A percentile compares a stretch with the other conserved stretches of the same genome.
phyloP scores from a whole-genome alignment of 2,113 vertebrate genomes.

The Progne subis region DNA sequence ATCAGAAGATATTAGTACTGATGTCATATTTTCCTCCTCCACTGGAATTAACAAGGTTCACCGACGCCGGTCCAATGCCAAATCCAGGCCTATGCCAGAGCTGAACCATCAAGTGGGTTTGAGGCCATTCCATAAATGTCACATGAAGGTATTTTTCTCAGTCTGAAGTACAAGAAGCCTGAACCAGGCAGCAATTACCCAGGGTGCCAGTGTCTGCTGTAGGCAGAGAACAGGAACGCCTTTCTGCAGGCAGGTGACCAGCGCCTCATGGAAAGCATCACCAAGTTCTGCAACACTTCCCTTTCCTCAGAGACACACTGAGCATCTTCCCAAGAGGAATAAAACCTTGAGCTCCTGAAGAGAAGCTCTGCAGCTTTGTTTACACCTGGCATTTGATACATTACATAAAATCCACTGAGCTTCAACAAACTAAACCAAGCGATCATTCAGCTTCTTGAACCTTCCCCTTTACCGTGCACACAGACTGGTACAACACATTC shows the following conservation, averaged over 20 bases:
- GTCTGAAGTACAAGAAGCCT: neutral
- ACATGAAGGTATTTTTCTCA: neutral
- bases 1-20: neutral
- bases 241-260: neutral
- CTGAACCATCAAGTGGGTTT: neutral
- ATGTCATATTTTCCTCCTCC: neutral
- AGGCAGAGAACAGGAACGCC: neutral
- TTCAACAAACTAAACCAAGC: neutral
- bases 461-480: neutral
- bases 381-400: neutral
- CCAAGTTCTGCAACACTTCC: neutral
- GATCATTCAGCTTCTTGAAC: neutral
- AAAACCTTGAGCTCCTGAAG: neutral
- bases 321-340: neutral
- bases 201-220: neutral
- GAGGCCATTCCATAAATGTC: neutral
- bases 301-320: neutral
- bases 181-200: neutral
- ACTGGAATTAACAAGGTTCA: neutral
- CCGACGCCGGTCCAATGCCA: neutral
- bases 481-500: fast-evolving
- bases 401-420: neutral
- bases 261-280: neutral
- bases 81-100: neutral
- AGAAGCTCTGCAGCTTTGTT: neutral